Base-by-base conservation (phyloP, 1,140 invertebrate species). In the Brachionus manjavacas region DNA sequence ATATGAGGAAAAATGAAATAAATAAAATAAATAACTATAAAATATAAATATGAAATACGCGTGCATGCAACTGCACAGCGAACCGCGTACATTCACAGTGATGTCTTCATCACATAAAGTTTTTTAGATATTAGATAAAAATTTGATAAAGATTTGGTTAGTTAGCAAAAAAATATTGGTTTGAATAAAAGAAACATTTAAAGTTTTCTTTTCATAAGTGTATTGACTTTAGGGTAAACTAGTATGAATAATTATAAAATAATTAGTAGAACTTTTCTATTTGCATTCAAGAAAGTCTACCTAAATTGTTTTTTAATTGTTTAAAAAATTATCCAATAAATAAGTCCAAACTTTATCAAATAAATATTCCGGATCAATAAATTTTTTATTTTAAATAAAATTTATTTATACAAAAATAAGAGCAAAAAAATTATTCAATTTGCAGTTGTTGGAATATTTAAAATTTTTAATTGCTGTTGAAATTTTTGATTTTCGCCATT, bases 371-470 rank as follows among this genome's bases (percentile, higher is more conserved):
- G 4, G 8, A 60, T 20, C 20, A 46, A 46, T 46, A 23, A 60
- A 60, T 52, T 16, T 52, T 52, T 14, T 52, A 52, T 52, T 52
- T 60, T 20, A 60, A 60, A 23, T 20, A 20, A 16, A 60, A 60
- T 20, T 20, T 60, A 20, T 60, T 60, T 60, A 20, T 60, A 60
- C 52, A 60, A 60, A 60, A 60, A 60, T 60, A 23, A 60, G 52
- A 60, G 52, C 52, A 43, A 23, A 74, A 74, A 74, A 72, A 46
- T 43, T 70, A 70, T 16, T 28, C 41, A 76, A 25, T 76, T 76
- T 12, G 72, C 72, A 76, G 43, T 49, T 9, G 72, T 76, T 49
- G 72, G 72, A 25, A 76, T 49, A 76, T 76, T 76, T 31, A 76
- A 76, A 25, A 76, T 76, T 76, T 76, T 76, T 49, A 76, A 49